phyloP scores from a whole-genome alignment of 1,140 invertebrate species.

The Gonioctena quinquepunctata region DNA sequence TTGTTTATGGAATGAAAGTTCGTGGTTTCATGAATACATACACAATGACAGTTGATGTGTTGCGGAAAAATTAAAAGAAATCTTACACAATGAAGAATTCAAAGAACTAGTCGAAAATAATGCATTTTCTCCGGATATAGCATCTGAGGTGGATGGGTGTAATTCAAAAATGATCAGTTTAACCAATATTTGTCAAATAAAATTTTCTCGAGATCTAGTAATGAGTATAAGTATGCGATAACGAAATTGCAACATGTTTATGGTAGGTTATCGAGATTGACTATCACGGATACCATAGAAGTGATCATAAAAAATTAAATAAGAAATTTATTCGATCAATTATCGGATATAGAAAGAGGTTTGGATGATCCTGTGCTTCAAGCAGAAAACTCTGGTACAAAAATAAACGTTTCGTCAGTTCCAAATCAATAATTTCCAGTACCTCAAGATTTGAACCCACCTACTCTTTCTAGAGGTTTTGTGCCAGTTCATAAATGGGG shows the following conservation, averaged over 20 bases:
- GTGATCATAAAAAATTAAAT: not conserved
- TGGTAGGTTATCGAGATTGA: slow-evolving; percentile 1
- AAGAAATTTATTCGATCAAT: slow-evolving; percentile 2
- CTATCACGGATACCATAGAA: not conserved
- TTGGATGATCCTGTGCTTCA: not conserved
- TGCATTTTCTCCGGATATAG: too few species aligned
- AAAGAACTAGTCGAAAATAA: not conserved
- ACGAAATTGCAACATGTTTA: not conserved
- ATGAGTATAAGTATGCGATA: not conserved
- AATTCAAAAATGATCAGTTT: not conserved
- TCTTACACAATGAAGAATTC: not conserved
- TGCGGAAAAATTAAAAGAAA: not conserved
- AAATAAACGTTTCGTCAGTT: not conserved
- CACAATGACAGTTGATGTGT: not conserved
- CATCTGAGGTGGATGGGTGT: not conserved
- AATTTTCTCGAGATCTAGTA: not conserved
- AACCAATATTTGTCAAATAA: not conserved
- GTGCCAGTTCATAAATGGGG: slow-evolving; percentile 8
- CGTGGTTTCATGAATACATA: not conserved
- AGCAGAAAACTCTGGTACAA: too few species aligned
- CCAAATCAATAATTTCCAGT: too few species aligned
- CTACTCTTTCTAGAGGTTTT: not conserved
- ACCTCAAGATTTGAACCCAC: not conserved
- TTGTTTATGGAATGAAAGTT: not conserved
- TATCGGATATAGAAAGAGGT: not conserved